These are phyloP conservation scores for Dryadula phaetusa DNA, from an alignment of 2,888 invertebrate genomes.

Conservation along the genomic window DNA sequence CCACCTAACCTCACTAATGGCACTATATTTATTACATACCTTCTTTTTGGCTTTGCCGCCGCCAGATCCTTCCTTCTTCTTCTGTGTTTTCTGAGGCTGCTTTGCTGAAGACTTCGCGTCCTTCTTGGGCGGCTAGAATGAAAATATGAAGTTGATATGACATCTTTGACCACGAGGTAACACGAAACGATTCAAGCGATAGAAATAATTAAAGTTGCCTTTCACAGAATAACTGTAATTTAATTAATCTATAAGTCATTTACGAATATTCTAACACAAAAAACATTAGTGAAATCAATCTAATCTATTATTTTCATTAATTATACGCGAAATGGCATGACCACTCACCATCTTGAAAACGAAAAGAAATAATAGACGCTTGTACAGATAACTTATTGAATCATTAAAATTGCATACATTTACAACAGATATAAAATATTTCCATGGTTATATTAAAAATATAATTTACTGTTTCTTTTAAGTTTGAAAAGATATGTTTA, in stretches of 20 bases:
- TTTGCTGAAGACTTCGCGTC: conserved; percentile 95
- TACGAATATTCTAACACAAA: neutral
- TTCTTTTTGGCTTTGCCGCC: conserved; percentile 99
- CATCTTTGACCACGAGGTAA: conserved; percentile 75
- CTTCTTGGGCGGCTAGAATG: conserved; percentile 95
- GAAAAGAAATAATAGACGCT: conserved; percentile 66
- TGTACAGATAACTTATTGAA: conserved; percentile 36
- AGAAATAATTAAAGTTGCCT: neutral
- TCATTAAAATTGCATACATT: neutral
- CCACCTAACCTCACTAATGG: conserved; percentile 69
- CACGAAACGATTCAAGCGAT: conserved; percentile 2
- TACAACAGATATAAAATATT: conserved; percentile 11
- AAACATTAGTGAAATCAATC: neutral
- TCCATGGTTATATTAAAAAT: neutral
- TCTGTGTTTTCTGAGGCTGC: conserved; percentile 96
- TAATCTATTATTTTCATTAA: conserved; percentile 9
- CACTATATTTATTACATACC: conserved; percentile 79
- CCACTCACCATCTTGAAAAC: conserved; percentile 81
- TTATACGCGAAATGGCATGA: conserved; percentile 29
- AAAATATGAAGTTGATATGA: conserved; percentile 57
- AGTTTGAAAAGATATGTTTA: neutral
- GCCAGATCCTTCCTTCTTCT: conserved; percentile 97
- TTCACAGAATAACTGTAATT: neutral
- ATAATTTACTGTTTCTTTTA: neutral
- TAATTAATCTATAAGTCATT: neutral